phyloP scores from a whole-genome alignment of 2,797 vertebrate species.

The Scolopax bukidnonensis region DNA sequence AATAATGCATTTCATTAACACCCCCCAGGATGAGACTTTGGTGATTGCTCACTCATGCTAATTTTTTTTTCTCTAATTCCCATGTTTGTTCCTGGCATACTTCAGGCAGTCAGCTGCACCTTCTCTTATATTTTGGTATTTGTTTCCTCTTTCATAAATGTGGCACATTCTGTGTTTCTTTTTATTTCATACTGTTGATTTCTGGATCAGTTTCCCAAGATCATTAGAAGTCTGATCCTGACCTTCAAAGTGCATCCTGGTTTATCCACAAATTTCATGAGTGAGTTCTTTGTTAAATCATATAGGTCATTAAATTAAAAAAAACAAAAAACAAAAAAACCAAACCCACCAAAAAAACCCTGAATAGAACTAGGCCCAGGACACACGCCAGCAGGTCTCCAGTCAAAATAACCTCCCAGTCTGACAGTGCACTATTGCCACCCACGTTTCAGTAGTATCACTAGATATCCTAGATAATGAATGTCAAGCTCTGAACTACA shows the following conservation, averaged over 20 bases:
- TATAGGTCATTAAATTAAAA: background rate
- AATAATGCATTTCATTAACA: conserved; percentile 12
- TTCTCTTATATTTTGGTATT: background rate
- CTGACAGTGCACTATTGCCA: background rate
- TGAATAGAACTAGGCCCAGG: background rate
- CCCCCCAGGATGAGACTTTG: background rate
- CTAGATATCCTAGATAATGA: background rate
- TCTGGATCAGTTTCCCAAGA: background rate
- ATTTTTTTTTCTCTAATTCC: conserved; percentile 22
- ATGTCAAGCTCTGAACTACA: background rate
- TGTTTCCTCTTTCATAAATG: background rate
- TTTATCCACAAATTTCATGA: background rate
- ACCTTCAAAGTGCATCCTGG: background rate
- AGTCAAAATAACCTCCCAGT: background rate
- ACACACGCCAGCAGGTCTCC: background rate
- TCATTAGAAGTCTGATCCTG: background rate
- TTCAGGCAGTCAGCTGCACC: background rate
- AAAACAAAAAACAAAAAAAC: background rate
- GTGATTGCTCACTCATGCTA: background rate
- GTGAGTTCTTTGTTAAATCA: background rate
- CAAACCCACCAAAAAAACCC: background rate
- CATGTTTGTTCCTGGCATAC: background rate
- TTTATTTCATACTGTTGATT: background rate
- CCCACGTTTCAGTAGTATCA: background rate
- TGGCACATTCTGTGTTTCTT: background rate